Base-by-base conservation (phyloP, 2,113 vertebrate genomes). In the Dasyornis broadbenti region DNA sequence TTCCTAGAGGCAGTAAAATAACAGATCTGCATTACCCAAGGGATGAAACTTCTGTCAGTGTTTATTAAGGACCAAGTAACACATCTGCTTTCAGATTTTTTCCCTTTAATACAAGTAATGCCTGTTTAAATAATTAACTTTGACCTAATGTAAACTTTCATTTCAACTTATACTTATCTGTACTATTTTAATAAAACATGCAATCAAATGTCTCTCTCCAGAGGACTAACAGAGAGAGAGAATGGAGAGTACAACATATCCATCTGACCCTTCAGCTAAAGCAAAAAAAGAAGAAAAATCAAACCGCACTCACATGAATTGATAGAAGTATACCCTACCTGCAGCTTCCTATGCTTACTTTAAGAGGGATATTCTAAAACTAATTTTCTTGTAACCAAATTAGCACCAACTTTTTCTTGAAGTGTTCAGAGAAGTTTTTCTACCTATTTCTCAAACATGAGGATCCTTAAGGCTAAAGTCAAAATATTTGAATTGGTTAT, bases 401-500 rank as follows among this genome's bases (percentile, higher is more conserved):
- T 15, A 76, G 45, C 63, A 76, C 17, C 31, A 78, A 76, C 53
- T 61, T 89, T 61, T 91, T 64, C 15, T 42, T 59, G 7, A 85
- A 56, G 6, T 9, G 9, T 50, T 90, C 21, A 42, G 49, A 45
- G 18, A 54, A 37, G 13, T 27, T 82, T 49, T 89, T 73, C 68
- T 83, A 64, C 15, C 37, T 49, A 0, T 42, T 72, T 73, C 52
- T 82, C 59, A 94, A 75, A 88, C 6, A 63, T 37, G 30, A 81
- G 44, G 66, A 24, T 52, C 39, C 57, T 85, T 73, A 69, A 91
- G 45, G 63, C 54, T 54, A 13, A 82, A 70, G 71, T 80, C 63
- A 95, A 96, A 95, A 92, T 87, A 92, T 90, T 90, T 94, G n/a
- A 91, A 72, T 50, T 59, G 24, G 22, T 72, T 61, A 70, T 13